Evolutionary conservation across 2,113 vertebrate species (phyloP).

Genomic region (Egretta garzetta): DNA sequence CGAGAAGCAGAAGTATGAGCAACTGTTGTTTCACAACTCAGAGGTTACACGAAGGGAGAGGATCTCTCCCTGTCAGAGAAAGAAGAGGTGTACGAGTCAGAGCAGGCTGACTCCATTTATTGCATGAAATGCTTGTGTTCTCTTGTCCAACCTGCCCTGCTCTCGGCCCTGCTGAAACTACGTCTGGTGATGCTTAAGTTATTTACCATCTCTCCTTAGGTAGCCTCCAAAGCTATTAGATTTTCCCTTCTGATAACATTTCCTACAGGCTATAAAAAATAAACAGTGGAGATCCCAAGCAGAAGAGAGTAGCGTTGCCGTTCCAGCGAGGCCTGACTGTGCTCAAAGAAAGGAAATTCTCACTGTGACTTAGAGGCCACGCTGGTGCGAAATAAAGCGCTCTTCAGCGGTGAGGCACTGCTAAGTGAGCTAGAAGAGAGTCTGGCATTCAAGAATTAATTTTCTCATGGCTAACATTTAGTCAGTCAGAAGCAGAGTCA

Average conservation of each 20-base stretch:
- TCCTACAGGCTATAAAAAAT: not conserved
- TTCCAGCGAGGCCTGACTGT: not conserved
- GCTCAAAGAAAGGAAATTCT: not conserved
- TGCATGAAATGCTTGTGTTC: not conserved
- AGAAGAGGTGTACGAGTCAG: not conserved
- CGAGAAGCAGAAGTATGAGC: not conserved
- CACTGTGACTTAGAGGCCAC: not conserved
- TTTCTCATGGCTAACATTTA: not conserved
- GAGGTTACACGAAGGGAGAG: not conserved
- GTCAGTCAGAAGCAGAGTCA: not conserved
- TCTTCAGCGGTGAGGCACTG: not conserved
- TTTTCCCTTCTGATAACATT: slow-evolving; percentile 16
- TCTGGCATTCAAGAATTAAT: not conserved
- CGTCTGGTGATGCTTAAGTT: not conserved
- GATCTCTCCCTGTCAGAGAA: not conserved
- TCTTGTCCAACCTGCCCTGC: slow-evolving; percentile 10
- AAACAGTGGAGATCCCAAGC: not conserved
- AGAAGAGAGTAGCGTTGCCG: not conserved
- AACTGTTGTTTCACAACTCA: not conserved
- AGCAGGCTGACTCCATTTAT: not conserved
- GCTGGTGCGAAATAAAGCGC: not conserved
- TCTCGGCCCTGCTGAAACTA: not conserved
- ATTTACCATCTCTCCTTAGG: not conserved
- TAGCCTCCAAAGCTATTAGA: not conserved
- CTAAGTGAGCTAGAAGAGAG: not conserved